Evolutionary conservation across 2,888 invertebrate genomes (phyloP).

Genomic region (Troides aeacus): DNA sequence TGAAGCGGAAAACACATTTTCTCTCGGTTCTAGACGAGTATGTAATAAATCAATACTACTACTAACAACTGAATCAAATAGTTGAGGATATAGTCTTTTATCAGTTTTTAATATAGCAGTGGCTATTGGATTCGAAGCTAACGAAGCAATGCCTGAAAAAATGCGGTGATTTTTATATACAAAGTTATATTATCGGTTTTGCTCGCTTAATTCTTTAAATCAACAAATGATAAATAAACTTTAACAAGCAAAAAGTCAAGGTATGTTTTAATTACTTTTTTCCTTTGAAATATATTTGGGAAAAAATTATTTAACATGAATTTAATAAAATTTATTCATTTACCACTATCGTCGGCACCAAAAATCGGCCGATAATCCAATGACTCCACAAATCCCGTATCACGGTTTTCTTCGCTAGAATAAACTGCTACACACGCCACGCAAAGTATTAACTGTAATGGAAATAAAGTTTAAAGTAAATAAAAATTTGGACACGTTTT

Average conservation of each 20-base stretch:
- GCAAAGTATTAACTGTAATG: slow-evolving; percentile 70
- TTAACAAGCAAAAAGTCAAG: too few relatives aligned
- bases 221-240: too few relatives aligned
- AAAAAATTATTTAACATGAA: too few relatives aligned
- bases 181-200: background rate
- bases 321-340: slow-evolving; percentile 24
- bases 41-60: slow-evolving; percentile 73
- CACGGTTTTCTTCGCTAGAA: slow-evolving; percentile 50
- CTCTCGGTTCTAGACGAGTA: slow-evolving; percentile 62
- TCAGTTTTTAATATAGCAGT: slow-evolving; percentile 69
- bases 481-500: slow-evolving; percentile 12
- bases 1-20: slow-evolving; percentile 66
- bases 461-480: slow-evolving; percentile 26
- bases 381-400: slow-evolving; percentile 73
- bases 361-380: slow-evolving; percentile 80
- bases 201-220: background rate
- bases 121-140: slow-evolving; percentile 70
- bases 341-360: slow-evolving; percentile 64
- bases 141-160: slow-evolving; percentile 70
- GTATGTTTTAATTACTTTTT: too few relatives aligned
- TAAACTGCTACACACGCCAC: slow-evolving; percentile 64
- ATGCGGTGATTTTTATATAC: slow-evolving; percentile 23
- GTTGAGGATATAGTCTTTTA: slow-evolving; percentile 69
- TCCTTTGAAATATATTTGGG: too few relatives aligned
- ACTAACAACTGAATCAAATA: slow-evolving; percentile 72